Percentiles rank a stretch among this genome's conserved stretches.
These are phyloP conservation scores for Melanotaenia duboulayi DNA, from an alignment of 2,113 vertebrate species.

Conservation along the genomic window DNA sequence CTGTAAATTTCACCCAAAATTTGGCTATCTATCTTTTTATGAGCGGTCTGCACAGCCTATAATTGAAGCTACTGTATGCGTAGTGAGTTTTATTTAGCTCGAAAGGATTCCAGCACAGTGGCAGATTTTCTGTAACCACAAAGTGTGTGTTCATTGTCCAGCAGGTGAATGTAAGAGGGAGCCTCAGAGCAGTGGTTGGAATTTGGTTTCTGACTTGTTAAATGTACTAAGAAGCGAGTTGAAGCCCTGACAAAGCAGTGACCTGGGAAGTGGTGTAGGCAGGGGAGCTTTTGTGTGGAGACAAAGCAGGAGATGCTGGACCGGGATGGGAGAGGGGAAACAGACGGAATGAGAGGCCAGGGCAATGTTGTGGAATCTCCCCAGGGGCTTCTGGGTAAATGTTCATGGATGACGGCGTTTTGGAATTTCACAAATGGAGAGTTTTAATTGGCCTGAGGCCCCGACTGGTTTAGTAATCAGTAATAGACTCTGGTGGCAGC, in stretches of 20 bases:
- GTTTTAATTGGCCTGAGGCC: slow-evolving; percentile 83
- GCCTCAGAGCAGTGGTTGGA: slow-evolving; percentile 26
- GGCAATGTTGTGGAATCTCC: slow-evolving; percentile 82
- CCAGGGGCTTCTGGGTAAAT: slow-evolving; percentile 83
- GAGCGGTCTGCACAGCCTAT: no score
- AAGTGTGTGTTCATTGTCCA: slow-evolving; percentile 1
- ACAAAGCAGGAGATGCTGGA: slow-evolving; percentile 80
- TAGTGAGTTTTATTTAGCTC: background rate
- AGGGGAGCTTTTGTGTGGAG: slow-evolving; percentile 83
- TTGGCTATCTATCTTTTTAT: no score
- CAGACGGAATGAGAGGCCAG: slow-evolving; percentile 73
- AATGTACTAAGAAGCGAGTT: slow-evolving; percentile 63
- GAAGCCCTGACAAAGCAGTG: slow-evolving; percentile 80
- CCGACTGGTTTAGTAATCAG: slow-evolving; percentile 80
- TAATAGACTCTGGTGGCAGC: slow-evolving; percentile 62
- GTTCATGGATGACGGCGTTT: slow-evolving; percentile 84
- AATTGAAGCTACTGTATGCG: no score
- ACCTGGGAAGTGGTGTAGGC: slow-evolving; percentile 85
- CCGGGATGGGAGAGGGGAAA: slow-evolving; percentile 64
- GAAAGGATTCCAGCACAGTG: slow-evolving; percentile 9
- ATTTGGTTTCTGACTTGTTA: slow-evolving; percentile 66
- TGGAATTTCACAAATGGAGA: slow-evolving; percentile 84
- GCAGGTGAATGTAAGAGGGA: slow-evolving; percentile 28
- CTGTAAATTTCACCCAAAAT: no score
- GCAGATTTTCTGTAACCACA: background rate